phyloP scores from a whole-genome alignment of 2,888 invertebrate genomes.

The Lordiphosa andalusiaca region DNA sequence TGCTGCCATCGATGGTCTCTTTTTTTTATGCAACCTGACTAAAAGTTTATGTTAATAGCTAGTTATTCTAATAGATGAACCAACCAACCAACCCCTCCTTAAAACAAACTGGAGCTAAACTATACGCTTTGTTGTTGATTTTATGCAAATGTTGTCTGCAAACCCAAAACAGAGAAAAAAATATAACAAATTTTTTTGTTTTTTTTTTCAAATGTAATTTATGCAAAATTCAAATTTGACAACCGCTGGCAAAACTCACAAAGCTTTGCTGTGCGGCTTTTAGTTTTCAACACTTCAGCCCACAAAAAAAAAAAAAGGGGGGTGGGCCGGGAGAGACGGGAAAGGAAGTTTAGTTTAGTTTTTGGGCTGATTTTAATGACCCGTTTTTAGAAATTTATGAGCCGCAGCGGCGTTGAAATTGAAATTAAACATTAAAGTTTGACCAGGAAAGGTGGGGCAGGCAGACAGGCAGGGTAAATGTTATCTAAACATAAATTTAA shows the following conservation, averaged over 20 bases:
- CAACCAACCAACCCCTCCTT: conserved; percentile 11
- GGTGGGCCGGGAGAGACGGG: conserved; percentile 1
- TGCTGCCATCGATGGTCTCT: conserved; percentile 52
- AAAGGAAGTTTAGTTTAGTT: conserved; percentile 32
- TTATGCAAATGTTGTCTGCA: conserved; percentile 54
- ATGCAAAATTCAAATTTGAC: conserved; percentile 57
- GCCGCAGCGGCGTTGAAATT: conserved; percentile 59
- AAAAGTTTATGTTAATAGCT: conserved; percentile 43
- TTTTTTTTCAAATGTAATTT: conserved; percentile 58
- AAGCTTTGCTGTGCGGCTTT: conserved; percentile 38
- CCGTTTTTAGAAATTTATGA: conserved; percentile 62
- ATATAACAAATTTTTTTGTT: conserved; percentile 5
- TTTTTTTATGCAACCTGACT: conserved; percentile 33
- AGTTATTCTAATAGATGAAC: conserved; percentile 40
- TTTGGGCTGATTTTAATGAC: conserved; percentile 57
- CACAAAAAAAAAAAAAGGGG: not conserved
- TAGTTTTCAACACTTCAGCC: conserved; percentile 35
- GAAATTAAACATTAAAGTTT: conserved; percentile 45
- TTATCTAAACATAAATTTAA: too few species aligned
- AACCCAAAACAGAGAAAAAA: not conserved
- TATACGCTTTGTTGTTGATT: conserved; percentile 21
- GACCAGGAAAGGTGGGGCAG: not conserved
- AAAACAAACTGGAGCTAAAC: conserved; percentile 7
- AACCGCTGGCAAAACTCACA: conserved; percentile 39
- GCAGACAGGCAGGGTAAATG: too few species aligned